These are phyloP conservation scores for Gymnobelideus leadbeateri DNA, from an alignment of 2,113 vertebrate species.

Conservation along the genomic window DNA sequence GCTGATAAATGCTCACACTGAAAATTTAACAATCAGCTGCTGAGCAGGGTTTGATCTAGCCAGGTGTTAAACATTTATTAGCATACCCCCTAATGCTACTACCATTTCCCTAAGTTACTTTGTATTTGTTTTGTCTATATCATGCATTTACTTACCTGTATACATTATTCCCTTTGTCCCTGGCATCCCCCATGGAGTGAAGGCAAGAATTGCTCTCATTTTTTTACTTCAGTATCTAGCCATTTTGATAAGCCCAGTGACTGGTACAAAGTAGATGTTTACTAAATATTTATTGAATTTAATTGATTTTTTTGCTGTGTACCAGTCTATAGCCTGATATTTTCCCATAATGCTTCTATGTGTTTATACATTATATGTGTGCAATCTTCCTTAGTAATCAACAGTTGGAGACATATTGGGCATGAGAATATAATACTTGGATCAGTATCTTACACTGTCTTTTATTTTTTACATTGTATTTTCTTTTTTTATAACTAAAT, in stretches of 20 bases:
- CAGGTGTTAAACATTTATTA: not conserved
- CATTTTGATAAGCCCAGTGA: not conserved
- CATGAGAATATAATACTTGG: slow-evolving; percentile 12
- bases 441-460: slow-evolving; percentile 28
- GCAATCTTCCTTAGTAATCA: slow-evolving; percentile 26
- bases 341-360: not conserved
- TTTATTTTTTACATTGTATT: not conserved
- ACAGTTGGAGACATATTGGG: slow-evolving; percentile 31
- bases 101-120: not conserved
- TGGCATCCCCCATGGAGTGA: not conserved
- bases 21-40: too few species aligned
- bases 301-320: not conserved
- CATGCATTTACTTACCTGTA: not conserved
- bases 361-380: not conserved
- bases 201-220: not conserved
- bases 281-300: not conserved
- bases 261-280: not conserved
- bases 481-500: too few species aligned
- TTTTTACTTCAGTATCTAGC: not conserved
- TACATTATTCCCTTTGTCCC: too few species aligned
- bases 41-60: too few species aligned
- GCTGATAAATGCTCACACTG: not conserved
- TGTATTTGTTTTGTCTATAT: not conserved
- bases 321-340: not conserved
- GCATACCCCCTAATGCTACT: not conserved